Percentiles rank a stretch among this genome's conserved stretches.
These are phyloP conservation scores for Agonopterix arenella DNA, from an alignment of 2,888 invertebrate species.

Conservation along the genomic window DNA sequence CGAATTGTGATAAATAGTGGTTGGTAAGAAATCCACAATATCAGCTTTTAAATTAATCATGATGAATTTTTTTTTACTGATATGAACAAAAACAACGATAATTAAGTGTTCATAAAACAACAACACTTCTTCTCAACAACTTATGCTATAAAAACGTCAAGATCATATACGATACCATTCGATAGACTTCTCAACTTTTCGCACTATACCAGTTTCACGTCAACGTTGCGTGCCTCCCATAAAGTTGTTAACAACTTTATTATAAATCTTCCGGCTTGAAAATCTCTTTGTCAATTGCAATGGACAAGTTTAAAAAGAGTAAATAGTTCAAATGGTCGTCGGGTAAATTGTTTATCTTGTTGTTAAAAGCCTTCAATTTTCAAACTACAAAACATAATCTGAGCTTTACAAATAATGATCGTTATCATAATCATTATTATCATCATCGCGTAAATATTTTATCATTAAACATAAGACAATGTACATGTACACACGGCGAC, in stretches of 20 bases:
- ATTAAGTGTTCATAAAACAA: constrained; percentile 12
- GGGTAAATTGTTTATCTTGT: too few species aligned
- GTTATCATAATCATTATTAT: too few species aligned
- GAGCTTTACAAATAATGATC: too few species aligned
- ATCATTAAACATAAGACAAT: too few species aligned
- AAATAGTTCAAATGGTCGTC: too few species aligned
- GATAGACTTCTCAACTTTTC: neutral
- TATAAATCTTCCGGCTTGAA: neutral
- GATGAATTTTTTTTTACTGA: neutral
- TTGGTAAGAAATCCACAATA: neutral
- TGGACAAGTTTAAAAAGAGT: too few species aligned
- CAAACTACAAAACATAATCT: too few species aligned
- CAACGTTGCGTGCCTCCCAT: constrained; percentile 2
- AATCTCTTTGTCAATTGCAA: neutral
- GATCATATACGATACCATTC: constrained; percentile 1
- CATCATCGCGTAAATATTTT: too few species aligned
- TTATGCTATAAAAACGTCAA: constrained; percentile 4
- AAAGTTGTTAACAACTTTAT: constrained; percentile 3
- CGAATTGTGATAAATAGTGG: neutral
- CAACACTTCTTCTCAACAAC: neutral
- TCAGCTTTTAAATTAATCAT: neutral
- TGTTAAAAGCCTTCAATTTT: too few species aligned
- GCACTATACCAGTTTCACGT: constrained; percentile 1
- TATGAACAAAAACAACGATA: constrained; percentile 1
- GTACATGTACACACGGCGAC: too few species aligned